phyloP scores from a whole-genome alignment of 2,888 invertebrate species.

The Homarus gammarus region DNA sequence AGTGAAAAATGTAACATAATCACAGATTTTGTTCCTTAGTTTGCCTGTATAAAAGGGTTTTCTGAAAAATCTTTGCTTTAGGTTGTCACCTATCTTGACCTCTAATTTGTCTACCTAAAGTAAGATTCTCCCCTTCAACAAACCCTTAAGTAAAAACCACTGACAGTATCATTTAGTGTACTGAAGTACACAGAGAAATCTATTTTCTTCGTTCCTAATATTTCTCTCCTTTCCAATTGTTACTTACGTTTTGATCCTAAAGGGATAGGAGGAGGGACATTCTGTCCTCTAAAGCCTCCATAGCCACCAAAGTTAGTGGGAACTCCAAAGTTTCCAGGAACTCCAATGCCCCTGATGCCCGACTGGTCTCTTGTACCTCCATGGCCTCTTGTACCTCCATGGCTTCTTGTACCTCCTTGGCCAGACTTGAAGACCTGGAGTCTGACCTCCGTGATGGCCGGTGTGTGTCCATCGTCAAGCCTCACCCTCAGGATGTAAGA shows the following conservation, averaged over 20 bases:
- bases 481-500: constrained; percentile 29
- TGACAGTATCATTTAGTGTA: too few relatives aligned
- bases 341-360: not conserved
- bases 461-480: constrained; percentile 7
- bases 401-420: not conserved
- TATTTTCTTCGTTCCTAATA: too few relatives aligned
- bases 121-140: too few relatives aligned
- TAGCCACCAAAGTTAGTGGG: not conserved
- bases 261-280: not conserved
- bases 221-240: too few relatives aligned
- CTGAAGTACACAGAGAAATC: too few relatives aligned
- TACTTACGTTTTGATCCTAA: not conserved
- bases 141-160: too few relatives aligned
- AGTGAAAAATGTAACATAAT: too few relatives aligned
- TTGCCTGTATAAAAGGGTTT: too few relatives aligned
- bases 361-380: not conserved
- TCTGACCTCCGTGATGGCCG: constrained; percentile 12
- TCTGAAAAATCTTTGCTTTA: too few relatives aligned
- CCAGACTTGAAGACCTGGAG: constrained; percentile 15
- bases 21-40: too few relatives aligned
- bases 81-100: too few relatives aligned
- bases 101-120: too few relatives aligned
- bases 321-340: not conserved
- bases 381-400: not conserved
- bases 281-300: not conserved